A percentile compares a stretch with the other conserved stretches of the same genome.
Conservation (phyloP, 2,797 vertebrate genomes). For the Lateolabrax maculatus region DNA sequence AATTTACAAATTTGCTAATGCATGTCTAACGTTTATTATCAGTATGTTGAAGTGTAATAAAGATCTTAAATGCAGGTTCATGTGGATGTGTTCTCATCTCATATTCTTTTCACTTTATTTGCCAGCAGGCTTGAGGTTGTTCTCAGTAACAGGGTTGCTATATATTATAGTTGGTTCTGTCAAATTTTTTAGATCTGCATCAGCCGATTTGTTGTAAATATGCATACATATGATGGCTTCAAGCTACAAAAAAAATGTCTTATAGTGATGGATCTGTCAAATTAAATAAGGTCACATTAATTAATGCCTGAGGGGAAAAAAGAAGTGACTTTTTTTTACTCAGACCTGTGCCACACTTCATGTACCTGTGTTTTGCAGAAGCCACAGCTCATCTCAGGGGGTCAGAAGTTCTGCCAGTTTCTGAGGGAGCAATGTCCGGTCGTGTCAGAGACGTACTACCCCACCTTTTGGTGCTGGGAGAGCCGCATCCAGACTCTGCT, state of each 20-base stretch:
- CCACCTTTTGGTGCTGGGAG: slow-evolving; percentile 99
- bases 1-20: not conserved
- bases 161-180: not conserved
- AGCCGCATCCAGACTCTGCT: slow-evolving; percentile 95
- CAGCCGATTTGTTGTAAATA: not conserved
- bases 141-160: not conserved
- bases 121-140: not conserved
- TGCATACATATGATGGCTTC: no score
- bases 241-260: no score
- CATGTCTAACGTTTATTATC: not conserved
- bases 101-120: not conserved
- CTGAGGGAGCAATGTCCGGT: slow-evolving; percentile 95
- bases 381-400: slow-evolving; percentile 94
- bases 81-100: slow-evolving; percentile 14
- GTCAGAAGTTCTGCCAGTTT: slow-evolving; percentile 93
- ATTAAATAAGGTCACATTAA: not conserved
- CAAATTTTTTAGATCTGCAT: not conserved
- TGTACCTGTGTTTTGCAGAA: slow-evolving; percentile 87
- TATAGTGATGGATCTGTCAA: not conserved
- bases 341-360: not conserved
- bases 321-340: not conserved
- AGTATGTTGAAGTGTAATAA: slow-evolving; percentile 1
- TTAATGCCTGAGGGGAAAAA: not conserved
- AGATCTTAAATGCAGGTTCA: not conserved
- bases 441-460: slow-evolving; percentile 97